Conservation (phyloP, 2,113 vertebrate genomes). For the Scomber colias region DNA sequence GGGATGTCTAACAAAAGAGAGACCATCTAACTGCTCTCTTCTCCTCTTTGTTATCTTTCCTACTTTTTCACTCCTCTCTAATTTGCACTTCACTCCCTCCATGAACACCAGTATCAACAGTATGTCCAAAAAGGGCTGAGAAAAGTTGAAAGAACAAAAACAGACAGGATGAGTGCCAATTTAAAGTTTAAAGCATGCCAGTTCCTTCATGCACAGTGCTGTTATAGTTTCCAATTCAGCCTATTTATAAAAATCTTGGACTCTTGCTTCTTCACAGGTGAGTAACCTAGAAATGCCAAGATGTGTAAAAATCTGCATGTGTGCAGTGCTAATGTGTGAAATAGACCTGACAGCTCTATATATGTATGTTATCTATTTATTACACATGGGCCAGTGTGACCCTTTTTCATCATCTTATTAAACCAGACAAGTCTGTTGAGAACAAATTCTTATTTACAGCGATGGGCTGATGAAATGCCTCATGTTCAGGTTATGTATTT, state of each 20-base stretch:
- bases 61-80: constrained; percentile 22
- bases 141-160: constrained; percentile 22
- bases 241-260: constrained; percentile 2
- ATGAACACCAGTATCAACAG: constrained; percentile 4
- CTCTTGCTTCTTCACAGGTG: not conserved
- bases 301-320: constrained; percentile 25
- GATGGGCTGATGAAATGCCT: not conserved
- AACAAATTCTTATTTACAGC: not conserved
- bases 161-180: constrained; percentile 1
- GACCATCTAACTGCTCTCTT: constrained; percentile 22
- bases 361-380: not conserved
- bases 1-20: constrained; percentile 42
- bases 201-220: not conserved
- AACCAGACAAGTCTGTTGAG: not conserved
- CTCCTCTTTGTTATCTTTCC: not conserved
- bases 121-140: not conserved
- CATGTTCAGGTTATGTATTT: too few relatives aligned
- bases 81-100: constrained; percentile 11
- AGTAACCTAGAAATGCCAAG: constrained; percentile 32
- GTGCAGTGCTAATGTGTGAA: not conserved
- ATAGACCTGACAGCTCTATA: not conserved
- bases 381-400: not conserved
- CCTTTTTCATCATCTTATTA: not conserved
- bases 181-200: constrained; percentile 5
- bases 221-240: constrained; percentile 2